phyloP scores from a whole-genome alignment of 2,888 invertebrate genomes.

The Eurytoma californica region DNA sequence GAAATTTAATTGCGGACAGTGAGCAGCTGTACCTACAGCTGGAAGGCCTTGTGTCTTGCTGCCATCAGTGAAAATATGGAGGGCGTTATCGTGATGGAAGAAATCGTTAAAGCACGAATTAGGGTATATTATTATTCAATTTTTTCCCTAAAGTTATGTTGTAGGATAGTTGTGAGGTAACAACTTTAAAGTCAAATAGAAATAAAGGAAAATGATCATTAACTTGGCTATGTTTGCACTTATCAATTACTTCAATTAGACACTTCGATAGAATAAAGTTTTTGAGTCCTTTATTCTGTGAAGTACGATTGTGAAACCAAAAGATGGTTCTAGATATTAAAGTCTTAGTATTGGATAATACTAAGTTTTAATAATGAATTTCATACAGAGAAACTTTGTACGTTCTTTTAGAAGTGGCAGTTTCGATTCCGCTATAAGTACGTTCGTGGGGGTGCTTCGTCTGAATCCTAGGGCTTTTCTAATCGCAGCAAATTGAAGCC shows the following conservation, averaged over 20 bases:
- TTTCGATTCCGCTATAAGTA: background rate
- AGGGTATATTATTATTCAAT: no score
- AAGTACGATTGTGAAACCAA: background rate
- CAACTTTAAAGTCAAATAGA: no score
- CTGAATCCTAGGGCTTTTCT: background rate
- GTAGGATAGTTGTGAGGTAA: no score
- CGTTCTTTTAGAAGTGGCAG: background rate
- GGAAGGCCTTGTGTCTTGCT: background rate
- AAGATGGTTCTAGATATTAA: background rate
- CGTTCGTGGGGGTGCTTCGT: background rate
- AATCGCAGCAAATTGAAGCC: background rate
- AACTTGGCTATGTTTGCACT: no score
- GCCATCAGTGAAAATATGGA: background rate
- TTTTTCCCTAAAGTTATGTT: no score
- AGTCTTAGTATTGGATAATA: background rate
- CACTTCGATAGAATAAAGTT: no score
- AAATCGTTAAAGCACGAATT: no score
- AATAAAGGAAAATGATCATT: no score
- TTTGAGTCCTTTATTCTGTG: no score
- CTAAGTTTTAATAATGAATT: background rate
- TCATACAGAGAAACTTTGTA: background rate
- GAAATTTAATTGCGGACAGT: background rate
- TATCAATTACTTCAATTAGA: no score
- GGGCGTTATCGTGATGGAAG: no score
- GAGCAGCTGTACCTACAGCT: background rate